A percentile compares a stretch with the other conserved stretches of the same genome.
Evolutionary conservation across 2,888 invertebrate species (phyloP).

Genomic region (Eulithis testata): DNA sequence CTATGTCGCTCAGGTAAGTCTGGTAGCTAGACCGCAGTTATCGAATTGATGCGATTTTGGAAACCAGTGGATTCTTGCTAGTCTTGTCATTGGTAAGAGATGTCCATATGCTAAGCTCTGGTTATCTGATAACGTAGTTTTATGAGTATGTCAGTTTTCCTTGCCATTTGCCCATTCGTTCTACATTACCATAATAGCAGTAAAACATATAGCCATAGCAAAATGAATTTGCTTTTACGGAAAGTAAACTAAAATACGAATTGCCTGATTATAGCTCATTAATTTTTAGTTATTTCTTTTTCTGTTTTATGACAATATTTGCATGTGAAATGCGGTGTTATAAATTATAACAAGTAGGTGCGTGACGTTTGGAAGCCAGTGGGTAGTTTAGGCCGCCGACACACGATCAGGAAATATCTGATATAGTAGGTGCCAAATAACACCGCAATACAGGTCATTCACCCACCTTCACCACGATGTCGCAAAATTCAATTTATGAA

Average conservation of each 20-base stretch:
- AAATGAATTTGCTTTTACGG: constrained; percentile 10
- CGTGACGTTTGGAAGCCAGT: constrained; percentile 22
- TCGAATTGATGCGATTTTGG: no score
- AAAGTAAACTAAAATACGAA: constrained; percentile 40
- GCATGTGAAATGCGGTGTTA: constrained; percentile 38
- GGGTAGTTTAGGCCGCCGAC: constrained; percentile 9
- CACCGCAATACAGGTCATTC: no score
- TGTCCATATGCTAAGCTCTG: no score
- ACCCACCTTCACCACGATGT: no score
- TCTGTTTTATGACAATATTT: constrained; percentile 46
- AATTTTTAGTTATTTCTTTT: constrained; percentile 43
- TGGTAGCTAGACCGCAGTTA: no score
- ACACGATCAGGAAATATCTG: neutral
- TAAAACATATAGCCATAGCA: constrained; percentile 27
- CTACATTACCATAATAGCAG: constrained; percentile 23
- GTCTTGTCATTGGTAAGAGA: no score
- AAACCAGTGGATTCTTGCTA: no score
- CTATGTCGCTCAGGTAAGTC: no score
- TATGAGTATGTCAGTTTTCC: no score
- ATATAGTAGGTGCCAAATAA: no score
- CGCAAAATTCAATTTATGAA: no score
- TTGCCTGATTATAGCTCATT: constrained; percentile 46
- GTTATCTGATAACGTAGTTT: neutral
- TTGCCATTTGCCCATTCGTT: no score
- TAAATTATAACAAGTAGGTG: constrained; percentile 37